A percentile compares a stretch with the other conserved stretches of the same genome.
Conservation (phyloP, 2,113 vertebrate genomes). For the Mohoua ochrocephala region DNA sequence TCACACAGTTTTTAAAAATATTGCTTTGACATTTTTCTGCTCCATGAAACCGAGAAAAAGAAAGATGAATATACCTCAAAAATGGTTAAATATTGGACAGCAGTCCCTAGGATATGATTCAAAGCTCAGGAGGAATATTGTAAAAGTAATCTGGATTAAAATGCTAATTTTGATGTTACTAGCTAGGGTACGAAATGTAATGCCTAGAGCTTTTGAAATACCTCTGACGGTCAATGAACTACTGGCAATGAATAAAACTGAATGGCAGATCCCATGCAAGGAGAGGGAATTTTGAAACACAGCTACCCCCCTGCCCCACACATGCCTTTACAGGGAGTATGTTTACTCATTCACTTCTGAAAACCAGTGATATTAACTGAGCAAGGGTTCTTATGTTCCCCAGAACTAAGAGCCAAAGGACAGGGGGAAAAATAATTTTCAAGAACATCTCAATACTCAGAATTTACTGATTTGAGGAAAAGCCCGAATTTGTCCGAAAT, state of each 20-base stretch:
- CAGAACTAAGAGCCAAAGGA: neutral
- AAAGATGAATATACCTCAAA: neutral
- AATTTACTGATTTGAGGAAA: neutral
- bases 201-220: neutral
- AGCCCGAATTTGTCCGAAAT: neutral
- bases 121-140: neutral
- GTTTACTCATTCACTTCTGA: neutral
- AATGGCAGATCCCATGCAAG: neutral
- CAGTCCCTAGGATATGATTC: neutral
- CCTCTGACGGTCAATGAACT: neutral
- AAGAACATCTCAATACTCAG: neutral
- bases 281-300: neutral
- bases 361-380: neutral
- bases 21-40: neutral
- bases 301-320: neutral
- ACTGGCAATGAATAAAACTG: neutral
- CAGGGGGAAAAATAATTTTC: neutral
- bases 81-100: neutral
- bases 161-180: neutral
- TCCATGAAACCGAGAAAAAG: neutral
- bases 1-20: neutral
- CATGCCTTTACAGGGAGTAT: neutral
- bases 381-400: neutral
- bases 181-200: fast-evolving
- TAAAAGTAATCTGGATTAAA: neutral